phyloP scores from a whole-genome alignment of 2,113 vertebrate genomes.

The Pangasianodon hypophthalmus region DNA sequence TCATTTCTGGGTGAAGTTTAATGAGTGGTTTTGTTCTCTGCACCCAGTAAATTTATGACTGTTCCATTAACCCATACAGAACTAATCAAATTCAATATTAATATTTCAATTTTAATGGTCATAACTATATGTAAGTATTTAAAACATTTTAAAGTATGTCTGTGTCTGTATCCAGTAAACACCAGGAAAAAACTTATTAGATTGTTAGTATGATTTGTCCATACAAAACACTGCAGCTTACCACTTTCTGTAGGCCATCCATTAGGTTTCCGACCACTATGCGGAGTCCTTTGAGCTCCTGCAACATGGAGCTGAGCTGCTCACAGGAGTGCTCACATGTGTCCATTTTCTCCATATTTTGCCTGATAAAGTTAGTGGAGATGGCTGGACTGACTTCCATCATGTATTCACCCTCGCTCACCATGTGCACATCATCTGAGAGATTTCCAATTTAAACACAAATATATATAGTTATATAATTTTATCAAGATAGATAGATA shows the following conservation, averaged over 20 bases:
- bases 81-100: background rate
- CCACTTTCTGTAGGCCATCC: constrained; percentile 91
- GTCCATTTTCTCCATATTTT: constrained; percentile 72
- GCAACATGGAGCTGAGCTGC: constrained; percentile 88
- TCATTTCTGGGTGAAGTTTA: background rate
- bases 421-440: constrained; percentile 82
- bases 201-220: background rate
- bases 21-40: background rate
- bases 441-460: constrained; percentile 10
- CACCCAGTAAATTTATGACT: background rate
- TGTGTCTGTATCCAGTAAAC: background rate
- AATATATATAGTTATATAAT: background rate
- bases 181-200: background rate
- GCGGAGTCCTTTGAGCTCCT: constrained; percentile 88
- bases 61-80: background rate
- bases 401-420: constrained; percentile 83
- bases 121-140: background rate
- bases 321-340: constrained; percentile 94
- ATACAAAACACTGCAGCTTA: constrained; percentile 58
- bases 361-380: constrained; percentile 78
- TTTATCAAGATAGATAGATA: background rate
- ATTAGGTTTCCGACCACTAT: constrained; percentile 88
- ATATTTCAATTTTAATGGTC: background rate
- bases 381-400: constrained; percentile 81
- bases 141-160: background rate